phyloP scores from a whole-genome alignment of 2,888 invertebrate genomes.

The Leptinotarsa haldemani region DNA sequence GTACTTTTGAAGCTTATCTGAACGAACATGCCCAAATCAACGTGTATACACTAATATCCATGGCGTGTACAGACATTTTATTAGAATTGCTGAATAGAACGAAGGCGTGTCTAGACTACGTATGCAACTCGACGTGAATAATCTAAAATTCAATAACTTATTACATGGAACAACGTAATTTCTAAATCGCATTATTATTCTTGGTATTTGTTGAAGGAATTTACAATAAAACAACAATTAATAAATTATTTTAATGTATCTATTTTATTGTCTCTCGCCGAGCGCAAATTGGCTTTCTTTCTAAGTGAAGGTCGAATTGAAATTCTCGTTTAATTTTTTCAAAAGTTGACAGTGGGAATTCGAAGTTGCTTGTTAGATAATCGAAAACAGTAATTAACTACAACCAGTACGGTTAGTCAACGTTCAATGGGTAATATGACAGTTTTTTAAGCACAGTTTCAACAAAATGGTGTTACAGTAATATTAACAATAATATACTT shows the following conservation, averaged over 20 bases:
- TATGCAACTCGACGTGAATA: conserved; percentile 30
- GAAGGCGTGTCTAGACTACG: conserved; percentile 37
- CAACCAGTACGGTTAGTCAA: conserved; percentile 10
- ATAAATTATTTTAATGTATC: conserved; percentile 39
- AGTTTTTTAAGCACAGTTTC: too few relatives aligned
- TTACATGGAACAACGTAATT: conserved; percentile 35
- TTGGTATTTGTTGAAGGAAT: conserved; percentile 33
- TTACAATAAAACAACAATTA: conserved; percentile 42
- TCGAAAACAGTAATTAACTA: conserved; percentile 12
- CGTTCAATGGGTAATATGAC: background rate
- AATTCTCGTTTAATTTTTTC: conserved; percentile 5
- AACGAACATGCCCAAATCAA: conserved; percentile 10
- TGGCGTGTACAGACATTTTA: conserved; percentile 19
- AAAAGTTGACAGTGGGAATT: conserved; percentile 7
- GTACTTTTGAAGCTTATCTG: background rate
- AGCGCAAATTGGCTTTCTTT: conserved; percentile 18
- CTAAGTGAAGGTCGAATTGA: conserved; percentile 10
- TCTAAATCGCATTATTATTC: conserved; percentile 38
- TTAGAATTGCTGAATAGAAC: conserved; percentile 32
- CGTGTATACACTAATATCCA: background rate
- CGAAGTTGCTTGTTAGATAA: conserved; percentile 13
- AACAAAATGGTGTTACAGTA: background rate
- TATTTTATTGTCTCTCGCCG: conserved; percentile 30
- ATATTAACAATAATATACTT: too few relatives aligned
- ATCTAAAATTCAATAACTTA: conserved; percentile 32